Percentiles rank a stretch among this genome's conserved stretches.
Conservation (phyloP, 2,113 vertebrate species). For the Pristiophorus japonicus region DNA sequence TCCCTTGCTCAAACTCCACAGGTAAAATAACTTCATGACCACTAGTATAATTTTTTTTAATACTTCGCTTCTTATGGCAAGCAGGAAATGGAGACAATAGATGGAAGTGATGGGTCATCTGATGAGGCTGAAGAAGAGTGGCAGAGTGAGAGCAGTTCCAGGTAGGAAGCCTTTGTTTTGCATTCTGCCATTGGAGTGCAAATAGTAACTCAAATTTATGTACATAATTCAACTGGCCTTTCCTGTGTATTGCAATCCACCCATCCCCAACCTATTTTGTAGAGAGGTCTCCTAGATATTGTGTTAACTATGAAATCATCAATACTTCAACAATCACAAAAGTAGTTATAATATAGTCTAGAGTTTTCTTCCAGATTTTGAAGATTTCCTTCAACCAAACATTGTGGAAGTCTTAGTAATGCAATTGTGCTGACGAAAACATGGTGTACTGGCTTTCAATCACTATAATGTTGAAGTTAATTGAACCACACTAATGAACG, state of each 20-base stretch:
- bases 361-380: not conserved
- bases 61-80: not conserved
- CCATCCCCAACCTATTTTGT: not conserved
- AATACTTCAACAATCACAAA: not conserved
- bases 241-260: not conserved
- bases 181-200: not conserved
- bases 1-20: not conserved
- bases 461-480: not conserved
- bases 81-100: constrained; percentile 70
- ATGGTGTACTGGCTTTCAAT: not conserved
- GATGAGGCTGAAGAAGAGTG: constrained; percentile 76
- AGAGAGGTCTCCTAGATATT: not conserved
- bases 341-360: not conserved
- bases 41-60: not conserved
- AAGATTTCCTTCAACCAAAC: not conserved
- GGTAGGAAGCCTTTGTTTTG: constrained; percentile 55
- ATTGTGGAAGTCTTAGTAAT: not conserved
- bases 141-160: constrained; percentile 92
- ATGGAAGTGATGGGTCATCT: constrained; percentile 73
- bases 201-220: not conserved
- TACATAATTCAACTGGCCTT: not conserved
- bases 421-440: not conserved
- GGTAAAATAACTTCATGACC: not conserved
- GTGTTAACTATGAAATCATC: not conserved
- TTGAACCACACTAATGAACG: no score